These are phyloP conservation scores for Melinopterus prodromus DNA, from an alignment of 2,888 invertebrate genomes.

Conservation along the genomic window DNA sequence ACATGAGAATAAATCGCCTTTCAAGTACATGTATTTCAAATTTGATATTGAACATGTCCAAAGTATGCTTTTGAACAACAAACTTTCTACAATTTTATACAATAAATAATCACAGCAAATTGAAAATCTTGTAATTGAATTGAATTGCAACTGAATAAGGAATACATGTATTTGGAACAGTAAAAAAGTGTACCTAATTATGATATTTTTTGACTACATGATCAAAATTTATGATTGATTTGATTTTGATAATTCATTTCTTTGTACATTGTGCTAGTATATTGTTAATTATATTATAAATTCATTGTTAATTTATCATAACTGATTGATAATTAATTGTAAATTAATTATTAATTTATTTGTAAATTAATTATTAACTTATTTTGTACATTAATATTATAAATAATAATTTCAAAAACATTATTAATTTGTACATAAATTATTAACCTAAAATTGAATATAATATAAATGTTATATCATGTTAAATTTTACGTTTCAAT, in stretches of 20 bases:
- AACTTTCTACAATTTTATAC: background rate
- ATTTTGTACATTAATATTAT: background rate
- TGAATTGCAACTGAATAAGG: background rate
- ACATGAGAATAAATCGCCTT: background rate
- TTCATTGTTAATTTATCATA: background rate
- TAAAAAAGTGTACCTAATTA: background rate
- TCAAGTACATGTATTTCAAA: background rate
- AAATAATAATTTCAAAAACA: background rate
- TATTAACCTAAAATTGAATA: background rate
- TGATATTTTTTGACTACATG: too few relatives aligned
- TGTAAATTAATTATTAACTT: background rate
- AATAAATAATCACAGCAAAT: background rate
- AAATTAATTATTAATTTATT: background rate
- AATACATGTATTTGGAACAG: background rate
- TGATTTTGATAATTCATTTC: background rate
- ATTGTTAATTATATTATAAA: background rate
- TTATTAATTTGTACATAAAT: background rate
- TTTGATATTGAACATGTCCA: background rate
- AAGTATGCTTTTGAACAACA: background rate
- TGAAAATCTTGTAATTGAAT: background rate
- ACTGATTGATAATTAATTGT: background rate
- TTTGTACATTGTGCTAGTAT: background rate
- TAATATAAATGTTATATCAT: slow-evolving; percentile 22
- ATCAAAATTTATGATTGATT: too few relatives aligned
- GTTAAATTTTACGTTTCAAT: slow-evolving; percentile 29